These are phyloP conservation scores for Eulacestoma nigropectus DNA, from an alignment of 2,113 vertebrate genomes.

Conservation along the genomic window DNA sequence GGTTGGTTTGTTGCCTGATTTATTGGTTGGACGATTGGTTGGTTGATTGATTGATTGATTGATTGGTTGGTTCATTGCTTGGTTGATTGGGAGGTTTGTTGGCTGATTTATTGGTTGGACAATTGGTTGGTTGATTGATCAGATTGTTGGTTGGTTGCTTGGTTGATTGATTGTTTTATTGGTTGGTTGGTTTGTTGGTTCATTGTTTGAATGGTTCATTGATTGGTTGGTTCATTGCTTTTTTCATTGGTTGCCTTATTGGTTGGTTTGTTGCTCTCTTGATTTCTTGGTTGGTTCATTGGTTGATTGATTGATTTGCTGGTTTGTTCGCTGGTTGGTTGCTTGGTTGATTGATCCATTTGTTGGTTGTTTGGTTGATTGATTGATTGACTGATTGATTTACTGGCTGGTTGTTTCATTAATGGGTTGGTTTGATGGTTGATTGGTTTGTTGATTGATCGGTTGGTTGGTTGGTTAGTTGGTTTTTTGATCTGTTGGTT, in stretches of 20 bases:
- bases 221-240: too few relatives aligned
- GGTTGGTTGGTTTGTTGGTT: rapidly evolving
- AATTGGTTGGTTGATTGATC: not conserved
- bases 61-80: not conserved
- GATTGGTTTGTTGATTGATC: not conserved
- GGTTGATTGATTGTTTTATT: rapidly evolving
- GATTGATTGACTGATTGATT: rapidly evolving
- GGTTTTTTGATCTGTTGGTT: rapidly evolving
- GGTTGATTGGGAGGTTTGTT: not conserved
- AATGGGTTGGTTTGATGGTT: not conserved
- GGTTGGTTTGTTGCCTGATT: rapidly evolving
- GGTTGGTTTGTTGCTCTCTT: too few relatives aligned
- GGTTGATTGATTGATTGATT: not conserved
- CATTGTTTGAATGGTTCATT: rapidly evolving
- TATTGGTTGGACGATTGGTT: not conserved
- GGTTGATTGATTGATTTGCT: not conserved
- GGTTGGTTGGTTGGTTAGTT: rapidly evolving
- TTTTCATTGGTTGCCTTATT: not conserved
- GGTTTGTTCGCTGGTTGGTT: not conserved
- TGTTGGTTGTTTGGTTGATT: rapidly evolving
- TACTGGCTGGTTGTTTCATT: rapidly evolving
- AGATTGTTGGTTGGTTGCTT: not conserved
- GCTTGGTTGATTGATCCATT: not conserved
- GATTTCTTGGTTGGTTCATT: not conserved
- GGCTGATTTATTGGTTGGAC: not conserved